These are phyloP conservation scores for Scaptomyza parva DNA, from an alignment of 2,888 invertebrate genomes.

Conservation along the genomic window DNA sequence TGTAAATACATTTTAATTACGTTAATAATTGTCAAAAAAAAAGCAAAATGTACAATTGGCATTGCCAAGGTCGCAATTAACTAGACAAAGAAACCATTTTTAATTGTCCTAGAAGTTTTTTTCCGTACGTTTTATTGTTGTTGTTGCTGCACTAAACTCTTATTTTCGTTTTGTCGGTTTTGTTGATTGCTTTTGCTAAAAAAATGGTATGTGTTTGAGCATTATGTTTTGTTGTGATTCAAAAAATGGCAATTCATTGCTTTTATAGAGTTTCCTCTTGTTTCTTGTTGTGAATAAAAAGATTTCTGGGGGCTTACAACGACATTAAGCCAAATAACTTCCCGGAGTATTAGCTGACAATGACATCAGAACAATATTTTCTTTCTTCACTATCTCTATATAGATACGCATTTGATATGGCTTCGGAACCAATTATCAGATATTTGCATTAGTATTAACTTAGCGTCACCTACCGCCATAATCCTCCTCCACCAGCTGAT, in stretches of 20 bases:
- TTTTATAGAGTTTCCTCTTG: slow-evolving; percentile 31
- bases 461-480: slow-evolving; percentile 88
- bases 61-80: slow-evolving; percentile 75
- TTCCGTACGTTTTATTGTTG: slow-evolving; percentile 5
- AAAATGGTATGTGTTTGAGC: slow-evolving; percentile 44
- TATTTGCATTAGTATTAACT: slow-evolving; percentile 25
- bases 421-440: slow-evolving; percentile 15
- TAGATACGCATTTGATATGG: slow-evolving; percentile 33
- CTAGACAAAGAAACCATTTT: slow-evolving; percentile 58
- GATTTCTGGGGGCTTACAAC: slow-evolving; percentile 17
- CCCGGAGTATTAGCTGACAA: slow-evolving; percentile 22
- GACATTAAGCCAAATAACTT: slow-evolving; percentile 27
- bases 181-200: slow-evolving; percentile 28
- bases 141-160: slow-evolving; percentile 20
- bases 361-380: slow-evolving; percentile 22
- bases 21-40: slow-evolving; percentile 78
- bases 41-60: slow-evolving; percentile 63
- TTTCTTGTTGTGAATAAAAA: background rate
- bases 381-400: background rate
- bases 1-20: slow-evolving; percentile 81
- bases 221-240: slow-evolving; percentile 57
- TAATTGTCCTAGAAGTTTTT: slow-evolving; percentile 76
- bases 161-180: slow-evolving; percentile 3
- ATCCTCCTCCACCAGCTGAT: slow-evolving; percentile 88
- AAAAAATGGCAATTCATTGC: slow-evolving; percentile 59